Conservation (phyloP, 2,113 vertebrate genomes). For the Petrocephalus microphthalmus region DNA sequence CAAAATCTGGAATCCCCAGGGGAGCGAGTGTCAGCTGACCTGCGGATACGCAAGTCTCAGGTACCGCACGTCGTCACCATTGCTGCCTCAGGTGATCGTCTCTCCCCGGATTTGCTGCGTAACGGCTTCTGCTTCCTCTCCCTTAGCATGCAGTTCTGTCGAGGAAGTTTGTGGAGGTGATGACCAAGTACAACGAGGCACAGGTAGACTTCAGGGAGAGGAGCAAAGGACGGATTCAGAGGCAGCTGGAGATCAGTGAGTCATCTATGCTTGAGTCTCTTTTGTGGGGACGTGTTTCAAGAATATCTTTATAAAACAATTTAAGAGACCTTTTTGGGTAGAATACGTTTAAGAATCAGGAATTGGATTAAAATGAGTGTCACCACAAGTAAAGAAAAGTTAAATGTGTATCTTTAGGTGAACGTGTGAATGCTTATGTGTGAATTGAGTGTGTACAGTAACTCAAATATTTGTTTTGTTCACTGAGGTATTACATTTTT, state of each 20-base stretch:
- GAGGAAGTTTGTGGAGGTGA: slow-evolving; percentile 87
- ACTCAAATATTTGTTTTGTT: background rate
- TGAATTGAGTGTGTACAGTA: background rate
- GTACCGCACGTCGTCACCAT: slow-evolving; percentile 42
- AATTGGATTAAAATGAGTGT: background rate
- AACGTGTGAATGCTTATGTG: background rate
- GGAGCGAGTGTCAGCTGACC: slow-evolving; percentile 73
- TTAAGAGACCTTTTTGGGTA: background rate
- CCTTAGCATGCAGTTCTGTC: slow-evolving; percentile 80
- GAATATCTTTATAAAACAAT: background rate
- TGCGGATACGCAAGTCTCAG: slow-evolving; percentile 90
- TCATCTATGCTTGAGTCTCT: slow-evolving; percentile 20
- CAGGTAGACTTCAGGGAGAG: slow-evolving; percentile 86
- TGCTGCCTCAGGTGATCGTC: background rate
- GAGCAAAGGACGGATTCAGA: slow-evolving; percentile 86
- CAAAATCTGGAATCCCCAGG: slow-evolving; percentile 60
- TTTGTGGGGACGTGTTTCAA: background rate
- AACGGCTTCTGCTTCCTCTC: background rate
- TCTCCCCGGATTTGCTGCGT: background rate
- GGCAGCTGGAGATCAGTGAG: slow-evolving; percentile 89
- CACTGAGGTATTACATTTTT: background rate
- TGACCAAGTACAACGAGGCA: slow-evolving; percentile 87
- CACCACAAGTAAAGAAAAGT: background rate
- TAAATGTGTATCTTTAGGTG: background rate
- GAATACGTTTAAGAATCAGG: background rate